Evolutionary conservation across 2,888 invertebrate species (phyloP), one percentile per base, ranked within the genome.

Genomic region (Eudemis profundana): DNA sequence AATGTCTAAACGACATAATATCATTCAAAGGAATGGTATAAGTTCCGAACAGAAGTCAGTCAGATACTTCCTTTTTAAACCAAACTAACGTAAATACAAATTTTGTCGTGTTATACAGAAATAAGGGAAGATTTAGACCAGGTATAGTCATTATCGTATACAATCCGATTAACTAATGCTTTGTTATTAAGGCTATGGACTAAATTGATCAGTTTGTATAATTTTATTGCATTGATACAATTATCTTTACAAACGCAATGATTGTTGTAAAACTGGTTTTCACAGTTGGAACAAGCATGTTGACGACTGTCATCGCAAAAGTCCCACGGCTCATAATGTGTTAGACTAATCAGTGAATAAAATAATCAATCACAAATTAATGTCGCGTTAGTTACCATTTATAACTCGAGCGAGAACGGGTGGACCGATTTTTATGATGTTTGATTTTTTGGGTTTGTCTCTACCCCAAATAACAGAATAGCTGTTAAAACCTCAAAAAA

Each of bases 31-130:
- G 14, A n/a, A n/a, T n/a, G 38, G 2, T 15, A n/a, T 23, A 38
- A 23, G 21, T 23, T 4, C 14, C 4, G 10, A 10, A 23, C 4
- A 15, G 10, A 27, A 27, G 1, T 1, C 4, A 3, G 54, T 27
- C 15, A 15, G 27, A 17, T 54, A 27, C 7, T 12, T 12, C 17
- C 8, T 27, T 56, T 42, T n/a, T 19, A 27, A 27, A 21, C 21
- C 23, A n/a, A 15, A 33, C 29, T 27, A 44, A 56, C 14, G 57
- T 27, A 51, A 51, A 64, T 64, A 17, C 33, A 40, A 57, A 64
- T 49, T 40, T 23, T 57, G 50, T 50, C 64, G 64, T 64, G 64
- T 44, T 57, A 14, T 23, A 33, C 3, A 44, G 42, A 42, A 66
- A 40, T 66, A 42, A 64, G 14, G 44, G 7, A 14, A 57, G 49